Evolutionary conservation across 2,888 invertebrate species (phyloP).

Genomic region (Andrena camellia): DNA sequence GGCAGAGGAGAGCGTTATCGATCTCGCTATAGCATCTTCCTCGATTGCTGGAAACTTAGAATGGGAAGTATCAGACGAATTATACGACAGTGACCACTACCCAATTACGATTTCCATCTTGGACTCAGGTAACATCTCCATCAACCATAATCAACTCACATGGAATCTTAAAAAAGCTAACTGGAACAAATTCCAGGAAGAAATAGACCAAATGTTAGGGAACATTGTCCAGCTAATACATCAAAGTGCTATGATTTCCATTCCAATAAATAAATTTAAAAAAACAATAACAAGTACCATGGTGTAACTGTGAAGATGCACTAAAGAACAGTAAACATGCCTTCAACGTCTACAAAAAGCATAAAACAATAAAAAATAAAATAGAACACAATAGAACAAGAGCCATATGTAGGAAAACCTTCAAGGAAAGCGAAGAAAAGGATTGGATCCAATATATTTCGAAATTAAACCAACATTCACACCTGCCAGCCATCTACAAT

Average conservation of each 20-base stretch:
- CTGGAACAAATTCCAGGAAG: background rate
- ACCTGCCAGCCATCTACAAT: background rate
- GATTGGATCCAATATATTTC: background rate
- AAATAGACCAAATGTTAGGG: background rate
- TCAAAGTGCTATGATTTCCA: slow-evolving; percentile 35
- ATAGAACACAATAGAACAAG: slow-evolving; percentile 47
- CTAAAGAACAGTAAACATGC: slow-evolving; percentile 46
- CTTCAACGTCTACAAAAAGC: slow-evolving; percentile 52
- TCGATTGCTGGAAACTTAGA: background rate
- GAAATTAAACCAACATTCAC: background rate
- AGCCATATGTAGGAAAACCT: slow-evolving; percentile 27
- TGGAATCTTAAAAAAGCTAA: slow-evolving; percentile 7
- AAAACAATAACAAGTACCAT: slow-evolving; percentile 29
- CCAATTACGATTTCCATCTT: background rate
- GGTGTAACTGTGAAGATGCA: slow-evolving; percentile 61
- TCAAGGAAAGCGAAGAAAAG: slow-evolving; percentile 42
- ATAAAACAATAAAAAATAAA: slow-evolving; percentile 44
- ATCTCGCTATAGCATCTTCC: background rate
- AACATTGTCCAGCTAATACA: slow-evolving; percentile 3
- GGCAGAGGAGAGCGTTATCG: background rate
- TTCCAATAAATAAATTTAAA: slow-evolving; percentile 24
- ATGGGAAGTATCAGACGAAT: background rate
- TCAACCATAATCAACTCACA: background rate
- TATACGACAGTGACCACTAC: slow-evolving; percentile 17
- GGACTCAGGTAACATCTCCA: too few relatives aligned